Evolutionary conservation across 2,888 invertebrate genomes (phyloP).

Genomic region (Phortica magna): DNA sequence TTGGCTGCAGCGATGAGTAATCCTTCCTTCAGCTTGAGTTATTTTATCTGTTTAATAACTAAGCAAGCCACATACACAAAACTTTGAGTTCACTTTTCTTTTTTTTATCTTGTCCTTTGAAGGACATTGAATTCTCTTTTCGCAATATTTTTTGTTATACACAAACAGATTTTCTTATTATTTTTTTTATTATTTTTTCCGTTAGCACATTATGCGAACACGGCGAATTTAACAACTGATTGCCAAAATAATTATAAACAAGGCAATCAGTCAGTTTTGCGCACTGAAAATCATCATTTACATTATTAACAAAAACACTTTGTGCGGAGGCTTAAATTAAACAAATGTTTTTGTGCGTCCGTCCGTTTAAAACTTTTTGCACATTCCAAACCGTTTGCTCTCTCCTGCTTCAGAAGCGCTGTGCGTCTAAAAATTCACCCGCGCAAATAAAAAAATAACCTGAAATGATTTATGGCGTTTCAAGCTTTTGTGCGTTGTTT

Average conservation of each 20-base stretch:
- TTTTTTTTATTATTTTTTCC: neutral
- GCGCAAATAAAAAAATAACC: too few species aligned
- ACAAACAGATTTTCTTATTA: neutral
- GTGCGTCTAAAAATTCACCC: too few species aligned
- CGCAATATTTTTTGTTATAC: constrained; percentile 13
- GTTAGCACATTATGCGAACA: neutral
- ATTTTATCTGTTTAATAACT: neutral
- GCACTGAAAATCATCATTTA: neutral
- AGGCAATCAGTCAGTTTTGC: constrained; percentile 1
- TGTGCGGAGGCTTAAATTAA: neutral
- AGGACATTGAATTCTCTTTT: constrained; percentile 21
- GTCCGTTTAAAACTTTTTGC: neutral
- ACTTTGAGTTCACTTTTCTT: neutral
- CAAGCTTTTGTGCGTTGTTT: too few species aligned
- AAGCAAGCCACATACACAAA: constrained; percentile 8
- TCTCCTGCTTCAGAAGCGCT: too few species aligned
- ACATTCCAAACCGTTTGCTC: neutral
- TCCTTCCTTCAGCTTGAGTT: constrained; percentile 6
- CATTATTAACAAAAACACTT: constrained; percentile 8
- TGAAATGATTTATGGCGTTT: too few species aligned
- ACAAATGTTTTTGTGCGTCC: neutral
- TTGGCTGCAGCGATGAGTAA: constrained; percentile 24
- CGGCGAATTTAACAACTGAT: neutral
- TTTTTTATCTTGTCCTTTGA: constrained; percentile 14
- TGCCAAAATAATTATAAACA: constrained; percentile 1